Evolutionary conservation across 2,113 vertebrate species (phyloP), one percentile per base, ranked within the genome.

Genomic region (Sporophila hypoxantha): DNA sequence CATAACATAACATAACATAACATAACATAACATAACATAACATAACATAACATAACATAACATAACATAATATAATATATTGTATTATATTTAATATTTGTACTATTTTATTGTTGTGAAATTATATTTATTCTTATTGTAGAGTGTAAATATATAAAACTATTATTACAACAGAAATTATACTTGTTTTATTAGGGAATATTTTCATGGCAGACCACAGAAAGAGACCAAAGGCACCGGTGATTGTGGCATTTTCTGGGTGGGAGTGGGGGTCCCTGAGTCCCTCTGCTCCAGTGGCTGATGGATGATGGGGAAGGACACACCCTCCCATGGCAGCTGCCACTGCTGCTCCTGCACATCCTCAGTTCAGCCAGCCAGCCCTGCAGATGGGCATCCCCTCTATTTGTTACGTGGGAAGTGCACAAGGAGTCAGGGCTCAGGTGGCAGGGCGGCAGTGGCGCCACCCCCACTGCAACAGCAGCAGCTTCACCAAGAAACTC

Each of bases 351-450:
- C 21, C 36, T 25, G 46, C 50, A 66, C 30, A 32, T 5, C 25
- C 82, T 6, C 44, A 14, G 39, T 30, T 64, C 3, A 71, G 25
- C 25, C 68, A 62, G 41, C 14, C 53, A 34, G 61, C 20, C 46
- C 66, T 8, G 8, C 14, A 41, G 49, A 15, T 2, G 9, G 16
- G 3, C 12, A 17, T 20, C 12, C 32, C 37, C 37, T 44, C 26
- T 32, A 5, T 18, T 5, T 8, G 25, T 8, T 14, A 6, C 5
- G 1, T 6, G 34, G 36, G 5, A 52, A 13, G 39, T 3, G 22
- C 42, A 4, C 29, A 23, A 34, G 19, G 46, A 64, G 9, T 0
- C 2, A 41, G 65, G 15, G 34, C 37, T 22, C 1, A 0, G 44
- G 29, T 37, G 13, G 19, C 2, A 9, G 55, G 15, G 15, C 77